Evolutionary conservation across 2,797 vertebrate genomes (phyloP), one percentile per base, ranked within the genome.

Genomic region (Platyrinchus mystaceus): DNA sequence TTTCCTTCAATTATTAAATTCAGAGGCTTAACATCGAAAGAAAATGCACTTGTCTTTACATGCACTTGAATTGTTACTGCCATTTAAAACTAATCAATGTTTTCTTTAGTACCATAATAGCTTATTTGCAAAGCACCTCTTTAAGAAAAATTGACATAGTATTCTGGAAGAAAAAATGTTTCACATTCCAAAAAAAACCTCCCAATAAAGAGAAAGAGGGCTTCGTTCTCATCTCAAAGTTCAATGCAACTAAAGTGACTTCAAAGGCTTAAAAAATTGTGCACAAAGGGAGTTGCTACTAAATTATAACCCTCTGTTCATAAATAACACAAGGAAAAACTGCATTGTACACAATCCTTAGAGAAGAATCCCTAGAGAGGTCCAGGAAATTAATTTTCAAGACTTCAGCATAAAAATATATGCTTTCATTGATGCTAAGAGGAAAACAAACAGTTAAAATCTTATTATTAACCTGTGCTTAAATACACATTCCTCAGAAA

Each of bases 21-120:
- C 89, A 96, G 73, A 93, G 67, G 76, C 64, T 93, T 90, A 93
- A 88, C 67, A 49, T 93, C 52, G 50, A 95, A 93, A 82, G 64
- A 90, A 96, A 95, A 96, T 89, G 56, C 44, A 32, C 93, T 95
- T 89, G 91, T 94, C 94, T 96, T 95, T 95, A 83, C 84, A 93
- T 70, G 76, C 46, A 70, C 82, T 94, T 95, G 96, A 97, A 95
- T 95, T 97, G 96, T 97, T 93, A 84, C 93, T 49, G 90, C 92
- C 86, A 96, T 97, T 97, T 96, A 95, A 91, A 96, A 91, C 92
- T 91, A 96, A 97, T 97, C 97, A 97, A 97, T 97, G 94, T 89
- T 96, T 97, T 96, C 93, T 97, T 97, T 95, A 97, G 95, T 92
- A 82, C 90, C 91, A 95, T 96, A 96, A 97, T 96, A 97, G 93